Evolutionary conservation across 2,888 invertebrate species (phyloP).

Genomic region (Clepsis dumicolana): DNA sequence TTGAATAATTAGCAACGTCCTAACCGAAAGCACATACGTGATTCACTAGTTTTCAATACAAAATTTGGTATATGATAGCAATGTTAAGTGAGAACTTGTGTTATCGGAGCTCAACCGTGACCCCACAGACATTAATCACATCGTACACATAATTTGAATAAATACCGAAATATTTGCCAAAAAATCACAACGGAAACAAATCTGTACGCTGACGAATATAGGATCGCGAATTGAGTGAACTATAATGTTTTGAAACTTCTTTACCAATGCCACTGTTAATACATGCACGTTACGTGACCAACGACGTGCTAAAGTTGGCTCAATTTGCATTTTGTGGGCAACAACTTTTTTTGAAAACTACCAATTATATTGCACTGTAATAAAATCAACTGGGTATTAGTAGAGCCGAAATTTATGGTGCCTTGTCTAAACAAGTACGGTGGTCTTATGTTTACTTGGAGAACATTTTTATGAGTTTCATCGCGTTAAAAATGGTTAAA

Average conservation of each 20-base stretch:
- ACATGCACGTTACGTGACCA: slow-evolving; percentile 27
- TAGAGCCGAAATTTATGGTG: not conserved
- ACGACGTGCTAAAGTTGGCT: slow-evolving; percentile 28
- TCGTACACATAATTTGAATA: slow-evolving; percentile 36
- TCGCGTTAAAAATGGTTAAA: too few relatives aligned
- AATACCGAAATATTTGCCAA: slow-evolving; percentile 23
- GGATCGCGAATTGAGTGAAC: slow-evolving; percentile 5
- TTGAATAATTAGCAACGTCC: not conserved
- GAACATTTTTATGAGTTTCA: too few relatives aligned
- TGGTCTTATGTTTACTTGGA: not conserved
- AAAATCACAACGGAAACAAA: slow-evolving; percentile 4
- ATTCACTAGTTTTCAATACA: not conserved
- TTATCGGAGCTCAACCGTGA: slow-evolving; percentile 33
- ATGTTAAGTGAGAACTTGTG: slow-evolving; percentile 26
- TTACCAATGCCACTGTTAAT: slow-evolving; percentile 41
- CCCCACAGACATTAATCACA: slow-evolving; percentile 35
- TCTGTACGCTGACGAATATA: slow-evolving; percentile 20
- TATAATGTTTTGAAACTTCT: slow-evolving; percentile 39
- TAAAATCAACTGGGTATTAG: not conserved
- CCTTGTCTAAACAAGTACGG: not conserved
- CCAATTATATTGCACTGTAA: not conserved
- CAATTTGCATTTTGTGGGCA: slow-evolving; percentile 34
- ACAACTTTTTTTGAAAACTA: slow-evolving; percentile 14
- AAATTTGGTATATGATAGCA: slow-evolving; percentile 1
- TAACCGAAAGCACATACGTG: not conserved